A percentile compares a stretch with the other conserved stretches of the same genome.
Conservation (phyloP, 2,113 vertebrate genomes). For the Noturus placidus region DNA sequence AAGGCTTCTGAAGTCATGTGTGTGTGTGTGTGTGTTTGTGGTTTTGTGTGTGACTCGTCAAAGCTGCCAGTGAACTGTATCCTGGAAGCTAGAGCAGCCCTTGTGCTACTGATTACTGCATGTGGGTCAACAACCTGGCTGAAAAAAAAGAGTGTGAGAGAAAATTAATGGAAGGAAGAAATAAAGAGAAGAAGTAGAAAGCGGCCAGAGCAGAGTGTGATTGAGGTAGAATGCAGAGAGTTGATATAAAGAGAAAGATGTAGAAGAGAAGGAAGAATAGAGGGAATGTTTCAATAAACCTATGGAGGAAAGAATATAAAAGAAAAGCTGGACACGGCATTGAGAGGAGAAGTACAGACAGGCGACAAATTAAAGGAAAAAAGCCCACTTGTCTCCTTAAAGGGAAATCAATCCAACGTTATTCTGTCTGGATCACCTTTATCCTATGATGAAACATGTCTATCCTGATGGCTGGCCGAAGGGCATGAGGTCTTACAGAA, state of each 20-base stretch:
- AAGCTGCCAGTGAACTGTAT: not conserved
- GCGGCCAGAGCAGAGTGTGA: not conserved
- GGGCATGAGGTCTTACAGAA: not conserved
- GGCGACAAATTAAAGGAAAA: not conserved
- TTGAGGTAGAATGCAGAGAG: not conserved
- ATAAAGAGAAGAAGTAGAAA: not conserved
- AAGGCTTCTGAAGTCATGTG: not conserved
- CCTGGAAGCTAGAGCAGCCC: constrained; percentile 15
- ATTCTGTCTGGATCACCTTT: not conserved
- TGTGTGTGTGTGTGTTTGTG: not conserved
- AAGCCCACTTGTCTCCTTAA: not conserved
- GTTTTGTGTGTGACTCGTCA: constrained; percentile 22
- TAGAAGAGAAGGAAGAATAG: not conserved
- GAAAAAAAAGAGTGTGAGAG: not conserved
- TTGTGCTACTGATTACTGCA: constrained; percentile 27
- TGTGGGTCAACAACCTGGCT: not conserved
- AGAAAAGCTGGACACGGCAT: not conserved
- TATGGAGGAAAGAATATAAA: not conserved
- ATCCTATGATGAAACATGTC: not conserved
- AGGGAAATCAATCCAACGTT: not conserved
- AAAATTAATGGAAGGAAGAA: not conserved
- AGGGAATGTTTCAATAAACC: not conserved
- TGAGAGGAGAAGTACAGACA: not conserved
- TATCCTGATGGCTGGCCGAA: not conserved
- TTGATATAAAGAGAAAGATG: not conserved